Percentiles rank a stretch among this genome's conserved stretches.
Evolutionary conservation across 2,113 vertebrate species (phyloP).

Genomic region (Dasyornis broadbenti): DNA sequence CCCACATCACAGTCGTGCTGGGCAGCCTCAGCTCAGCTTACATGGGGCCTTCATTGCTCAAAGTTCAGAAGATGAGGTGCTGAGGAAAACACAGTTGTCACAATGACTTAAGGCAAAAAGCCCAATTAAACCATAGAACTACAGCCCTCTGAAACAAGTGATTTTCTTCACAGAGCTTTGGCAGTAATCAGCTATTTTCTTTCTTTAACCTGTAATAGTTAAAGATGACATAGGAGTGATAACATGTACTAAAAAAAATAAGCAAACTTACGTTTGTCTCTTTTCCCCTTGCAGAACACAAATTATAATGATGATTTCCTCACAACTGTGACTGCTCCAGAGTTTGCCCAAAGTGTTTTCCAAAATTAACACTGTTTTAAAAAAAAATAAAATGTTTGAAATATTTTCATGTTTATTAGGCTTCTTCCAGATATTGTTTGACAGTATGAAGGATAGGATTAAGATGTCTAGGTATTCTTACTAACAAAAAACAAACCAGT

Average conservation of each 20-base stretch:
- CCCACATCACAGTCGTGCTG: not conserved
- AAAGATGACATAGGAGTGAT: not conserved
- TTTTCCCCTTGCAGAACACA: not conserved
- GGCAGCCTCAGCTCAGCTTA: too few species aligned
- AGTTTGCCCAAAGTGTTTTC: not conserved
- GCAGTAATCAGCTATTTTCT: not conserved
- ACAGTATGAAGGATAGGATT: not conserved
- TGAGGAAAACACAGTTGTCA: too few species aligned
- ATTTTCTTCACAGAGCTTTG: not conserved
- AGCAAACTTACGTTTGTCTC: not conserved
- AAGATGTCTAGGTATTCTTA: not conserved
- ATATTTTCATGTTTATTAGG: not conserved
- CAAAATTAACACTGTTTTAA: not conserved
- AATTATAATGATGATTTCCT: not conserved
- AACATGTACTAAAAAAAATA: not conserved
- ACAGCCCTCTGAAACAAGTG: too few species aligned
- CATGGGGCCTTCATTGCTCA: too few species aligned
- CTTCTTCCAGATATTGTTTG: slow-evolving; percentile 11
- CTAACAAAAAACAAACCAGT: not conserved
- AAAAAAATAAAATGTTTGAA: not conserved
- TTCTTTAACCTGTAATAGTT: not conserved
- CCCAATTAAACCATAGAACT: too few species aligned
- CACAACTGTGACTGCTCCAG: not conserved
- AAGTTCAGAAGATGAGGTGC: too few species aligned
- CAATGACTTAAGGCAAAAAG: too few species aligned